Evolutionary conservation across 92 coral and sea anemone species (phyloP).

Genomic region (Porites divaricata): DNA sequence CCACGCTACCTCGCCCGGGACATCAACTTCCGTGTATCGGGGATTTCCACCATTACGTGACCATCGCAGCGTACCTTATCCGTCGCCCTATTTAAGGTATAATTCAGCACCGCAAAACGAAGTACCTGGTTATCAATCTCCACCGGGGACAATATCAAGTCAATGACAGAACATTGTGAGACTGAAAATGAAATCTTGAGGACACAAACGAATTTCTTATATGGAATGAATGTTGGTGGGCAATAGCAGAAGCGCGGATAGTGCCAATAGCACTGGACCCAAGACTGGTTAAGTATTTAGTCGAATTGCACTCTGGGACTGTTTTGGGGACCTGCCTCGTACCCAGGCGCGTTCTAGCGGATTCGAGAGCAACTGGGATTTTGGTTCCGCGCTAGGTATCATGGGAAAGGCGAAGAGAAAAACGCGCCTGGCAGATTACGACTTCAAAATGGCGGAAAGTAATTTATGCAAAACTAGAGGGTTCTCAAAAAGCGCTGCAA

Average conservation of each 20-base stretch:
- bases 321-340: too few relatives aligned
- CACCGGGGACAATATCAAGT: constrained; percentile 48
- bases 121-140: constrained; percentile 47
- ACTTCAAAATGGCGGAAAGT: too few relatives aligned
- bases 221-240: neutral
- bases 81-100: constrained; percentile 38
- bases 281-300: too few relatives aligned
- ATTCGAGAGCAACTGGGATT: too few relatives aligned
- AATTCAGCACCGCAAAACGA: constrained; percentile 43
- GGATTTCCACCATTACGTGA: constrained; percentile 51
- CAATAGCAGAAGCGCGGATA: neutral
- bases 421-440: too few relatives aligned
- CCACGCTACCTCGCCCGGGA: constrained; percentile 51
- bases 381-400: too few relatives aligned
- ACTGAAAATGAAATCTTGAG: neutral
- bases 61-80: constrained; percentile 46
- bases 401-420: too few relatives aligned
- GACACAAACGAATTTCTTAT: neutral
- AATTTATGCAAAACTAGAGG: too few relatives aligned
- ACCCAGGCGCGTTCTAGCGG: too few relatives aligned
- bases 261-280: too few relatives aligned
- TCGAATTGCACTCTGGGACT: too few relatives aligned
- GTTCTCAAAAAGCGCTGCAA: too few relatives aligned
- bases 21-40: constrained; percentile 47
- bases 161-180: constrained; percentile 14